Evolutionary conservation across 2,797 vertebrate species (phyloP), one percentile per base, ranked within the genome.

Genomic region (Remorina albescens): DNA sequence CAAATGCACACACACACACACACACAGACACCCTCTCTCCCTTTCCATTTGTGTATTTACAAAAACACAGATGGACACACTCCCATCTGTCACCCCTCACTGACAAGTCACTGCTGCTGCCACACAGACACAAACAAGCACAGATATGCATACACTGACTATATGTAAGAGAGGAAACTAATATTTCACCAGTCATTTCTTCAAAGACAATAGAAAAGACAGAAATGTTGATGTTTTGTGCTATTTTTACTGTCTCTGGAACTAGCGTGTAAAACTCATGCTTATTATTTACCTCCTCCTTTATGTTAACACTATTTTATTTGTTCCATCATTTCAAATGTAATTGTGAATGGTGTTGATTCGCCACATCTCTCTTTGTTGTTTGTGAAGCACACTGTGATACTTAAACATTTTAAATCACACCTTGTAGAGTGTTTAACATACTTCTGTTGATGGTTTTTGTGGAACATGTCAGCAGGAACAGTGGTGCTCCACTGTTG

Each of bases 71-170:
- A 83, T 66, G 58, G 80, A 83, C 88, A 83, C 85, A 78, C 71
- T 85, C 86, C 85, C 87, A 89, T 91, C 87, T 92, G 90, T 87
- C 68, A 81, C 76, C 83, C 64, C 56, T 81, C 65, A 10, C 80
- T 74, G 76, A 88, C 75, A 82, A 83, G 81, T 83, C 78, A 62
- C 68, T 63, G 72, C 83, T 59, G 78, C 78, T 67, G 65, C 76
- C 76, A 42, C 78, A 74, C 67, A 69, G 47, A 73, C 71, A 57
- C 58, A 83, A 71, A 87, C 77, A 79, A 75, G 64, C 67, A 58
- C 61, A 79, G 42, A 82, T 72, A 83, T 74, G 64, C 51, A 86
- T 28, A 47, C 15, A 66, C 6, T 26, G 15, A 32, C 47, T 67
- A 36, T 51, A 18, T 36, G 53, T 61, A 49, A 57, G 42, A 69